Evolutionary conservation across 2,888 invertebrate species (phyloP).

Genomic region (Dascillus cervinus): DNA sequence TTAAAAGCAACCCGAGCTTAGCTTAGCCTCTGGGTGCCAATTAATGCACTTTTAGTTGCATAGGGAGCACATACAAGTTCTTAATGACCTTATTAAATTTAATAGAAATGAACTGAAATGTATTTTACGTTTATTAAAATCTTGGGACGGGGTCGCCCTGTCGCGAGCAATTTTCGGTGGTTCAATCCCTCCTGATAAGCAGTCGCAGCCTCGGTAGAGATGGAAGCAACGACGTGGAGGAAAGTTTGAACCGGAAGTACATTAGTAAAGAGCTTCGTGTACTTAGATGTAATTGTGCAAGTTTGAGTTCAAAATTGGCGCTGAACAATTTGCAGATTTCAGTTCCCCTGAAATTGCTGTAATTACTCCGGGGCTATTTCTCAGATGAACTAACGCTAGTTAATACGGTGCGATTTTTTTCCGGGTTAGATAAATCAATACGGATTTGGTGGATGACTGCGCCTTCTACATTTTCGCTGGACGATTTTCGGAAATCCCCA

Average conservation of each 20-base stretch:
- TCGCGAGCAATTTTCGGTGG: no score
- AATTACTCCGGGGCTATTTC: slow-evolving; percentile 10
- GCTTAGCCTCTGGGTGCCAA: slow-evolving; percentile 8
- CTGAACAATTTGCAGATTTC: slow-evolving; percentile 14
- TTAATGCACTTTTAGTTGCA: slow-evolving; percentile 3
- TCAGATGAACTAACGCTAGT: slow-evolving; percentile 5
- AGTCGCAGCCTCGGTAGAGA: no score
- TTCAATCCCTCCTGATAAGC: no score
- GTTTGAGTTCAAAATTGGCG: slow-evolving; percentile 15
- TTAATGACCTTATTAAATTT: slow-evolving; percentile 29
- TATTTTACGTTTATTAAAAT: slow-evolving; percentile 28
- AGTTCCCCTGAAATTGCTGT: slow-evolving; percentile 12
- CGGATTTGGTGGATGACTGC: no score
- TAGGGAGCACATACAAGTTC: slow-evolving; percentile 15
- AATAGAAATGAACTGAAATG: slow-evolving; percentile 29
- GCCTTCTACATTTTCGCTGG: no score
- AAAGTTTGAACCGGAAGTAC: slow-evolving; percentile 8
- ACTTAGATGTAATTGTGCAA: slow-evolving; percentile 16
- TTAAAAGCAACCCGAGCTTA: slow-evolving; percentile 12
- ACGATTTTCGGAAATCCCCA: no score
- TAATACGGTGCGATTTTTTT: slow-evolving; percentile 6
- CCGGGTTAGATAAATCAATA: no score
- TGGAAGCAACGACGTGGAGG: background rate
- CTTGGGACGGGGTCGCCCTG: no score
- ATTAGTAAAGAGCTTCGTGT: slow-evolving; percentile 15